Evolutionary conservation across 2,888 invertebrate genomes (phyloP).

Genomic region (Latheticus oryzae): DNA sequence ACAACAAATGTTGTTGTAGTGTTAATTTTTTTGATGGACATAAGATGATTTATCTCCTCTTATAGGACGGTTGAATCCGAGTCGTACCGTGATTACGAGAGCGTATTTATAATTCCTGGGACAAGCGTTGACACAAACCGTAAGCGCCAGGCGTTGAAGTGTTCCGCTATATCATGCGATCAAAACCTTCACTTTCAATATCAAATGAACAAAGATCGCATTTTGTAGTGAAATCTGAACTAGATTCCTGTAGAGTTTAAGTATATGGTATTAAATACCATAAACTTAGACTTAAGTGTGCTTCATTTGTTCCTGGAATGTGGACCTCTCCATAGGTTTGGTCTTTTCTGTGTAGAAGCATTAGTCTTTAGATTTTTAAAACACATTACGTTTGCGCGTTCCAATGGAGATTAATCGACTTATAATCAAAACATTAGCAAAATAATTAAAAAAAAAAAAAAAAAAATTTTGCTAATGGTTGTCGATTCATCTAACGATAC

Average conservation of each 20-base stretch:
- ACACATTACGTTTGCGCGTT: constrained; percentile 48
- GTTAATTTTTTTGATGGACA: constrained; percentile 10
- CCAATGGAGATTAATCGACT: constrained; percentile 23
- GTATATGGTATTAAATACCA: constrained; percentile 52
- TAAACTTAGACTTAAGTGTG: constrained; percentile 63
- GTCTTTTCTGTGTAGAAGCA: constrained; percentile 63
- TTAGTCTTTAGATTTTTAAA: constrained; percentile 50
- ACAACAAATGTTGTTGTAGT: constrained; percentile 8
- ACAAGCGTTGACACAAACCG: constrained; percentile 74
- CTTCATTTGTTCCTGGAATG: constrained; percentile 68
- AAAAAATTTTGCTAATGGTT: constrained; percentile 1
- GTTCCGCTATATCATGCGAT: constrained; percentile 63
- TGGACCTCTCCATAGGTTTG: constrained; percentile 59
- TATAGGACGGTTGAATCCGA: constrained; percentile 71
- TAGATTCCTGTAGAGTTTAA: constrained; percentile 61
- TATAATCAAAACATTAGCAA: constrained; percentile 1
- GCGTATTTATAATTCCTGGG: constrained; percentile 79
- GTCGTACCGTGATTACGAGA: constrained; percentile 79
- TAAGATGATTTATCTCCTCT: constrained; percentile 56
- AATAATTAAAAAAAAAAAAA: too few relatives aligned
- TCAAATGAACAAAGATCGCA: constrained; percentile 51
- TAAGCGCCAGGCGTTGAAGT: constrained; percentile 65
- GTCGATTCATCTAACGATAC: constrained; percentile 17
- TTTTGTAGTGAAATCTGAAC: constrained; percentile 57
- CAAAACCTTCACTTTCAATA: constrained; percentile 19